These are phyloP conservation scores for Torymus auratus DNA, from an alignment of 2,888 invertebrate species.

Conservation along the genomic window DNA sequence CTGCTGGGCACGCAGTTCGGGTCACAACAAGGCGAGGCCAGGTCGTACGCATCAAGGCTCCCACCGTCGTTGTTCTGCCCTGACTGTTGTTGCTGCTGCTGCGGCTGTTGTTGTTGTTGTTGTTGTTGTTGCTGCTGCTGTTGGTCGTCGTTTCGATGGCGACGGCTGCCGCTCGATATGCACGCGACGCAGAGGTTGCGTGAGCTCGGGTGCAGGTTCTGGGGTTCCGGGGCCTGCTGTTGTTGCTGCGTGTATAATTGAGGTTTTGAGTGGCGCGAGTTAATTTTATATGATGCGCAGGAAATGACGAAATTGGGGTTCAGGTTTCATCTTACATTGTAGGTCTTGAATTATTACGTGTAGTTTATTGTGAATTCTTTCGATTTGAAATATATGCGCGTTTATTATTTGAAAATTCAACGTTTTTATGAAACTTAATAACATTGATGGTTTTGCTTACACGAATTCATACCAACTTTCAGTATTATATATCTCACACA, in stretches of 20 bases:
- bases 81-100: background rate
- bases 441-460: too few species aligned
- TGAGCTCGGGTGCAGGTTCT: slow-evolving; percentile 34
- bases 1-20: slow-evolving; percentile 88
- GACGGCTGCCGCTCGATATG: slow-evolving; percentile 71
- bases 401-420: too few species aligned
- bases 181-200: slow-evolving; percentile 73
- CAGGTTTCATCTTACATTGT: too few species aligned
- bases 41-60: slow-evolving; percentile 90
- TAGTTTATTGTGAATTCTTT: too few species aligned
- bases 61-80: slow-evolving; percentile 71
- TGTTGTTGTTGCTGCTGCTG: slow-evolving; percentile 57
- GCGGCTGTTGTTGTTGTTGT: background rate
- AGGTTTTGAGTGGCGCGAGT: too few species aligned
- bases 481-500: too few species aligned
- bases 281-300: too few species aligned
- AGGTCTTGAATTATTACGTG: too few species aligned
- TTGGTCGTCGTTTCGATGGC: background rate
- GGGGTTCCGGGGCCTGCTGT: slow-evolving; percentile 63
- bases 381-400: too few species aligned
- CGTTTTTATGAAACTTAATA: too few species aligned
- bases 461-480: too few species aligned
- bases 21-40: slow-evolving; percentile 92
- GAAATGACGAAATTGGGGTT: too few species aligned
- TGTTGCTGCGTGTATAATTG: slow-evolving; percentile 47